These are phyloP conservation scores for Acrocephalus scirpaceus DNA, from an alignment of 2,797 vertebrate species.

Conservation along the genomic window DNA sequence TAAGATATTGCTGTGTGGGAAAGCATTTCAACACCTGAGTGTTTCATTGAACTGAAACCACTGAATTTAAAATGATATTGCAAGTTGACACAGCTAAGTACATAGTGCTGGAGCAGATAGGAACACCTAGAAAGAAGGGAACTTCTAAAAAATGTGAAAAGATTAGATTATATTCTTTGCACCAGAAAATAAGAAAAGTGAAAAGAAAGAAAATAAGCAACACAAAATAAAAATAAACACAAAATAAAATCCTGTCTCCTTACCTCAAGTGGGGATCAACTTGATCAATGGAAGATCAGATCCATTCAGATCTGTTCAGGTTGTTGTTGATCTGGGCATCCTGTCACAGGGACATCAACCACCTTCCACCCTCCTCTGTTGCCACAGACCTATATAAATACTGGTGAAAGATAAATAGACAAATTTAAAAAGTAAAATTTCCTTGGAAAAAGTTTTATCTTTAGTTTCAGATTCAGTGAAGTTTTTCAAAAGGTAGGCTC, in stretches of 20 bases:
- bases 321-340: neutral
- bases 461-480: neutral
- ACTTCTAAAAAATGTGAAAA: neutral
- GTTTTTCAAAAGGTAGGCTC: neutral
- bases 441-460: neutral
- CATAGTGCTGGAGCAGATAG: neutral
- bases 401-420: neutral
- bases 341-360: accelerated
- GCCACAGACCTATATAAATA: neutral
- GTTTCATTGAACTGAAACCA: neutral
- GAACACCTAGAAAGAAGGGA: neutral
- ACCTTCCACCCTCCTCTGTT: neutral
- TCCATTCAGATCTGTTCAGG: neutral
- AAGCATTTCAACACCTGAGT: neutral
- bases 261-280: neutral
- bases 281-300: neutral
- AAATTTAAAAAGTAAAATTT: neutral
- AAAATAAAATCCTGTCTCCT: neutral
- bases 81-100: neutral
- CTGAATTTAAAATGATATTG: neutral
- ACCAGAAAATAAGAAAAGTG: neutral
- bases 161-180: neutral
- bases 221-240: neutral
- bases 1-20: neutral
- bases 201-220: neutral